Percentiles rank a stretch among this genome's conserved stretches.
These are phyloP conservation scores for Nephrotoma guestfalica DNA, from an alignment of 2,888 invertebrate species.

Conservation along the genomic window DNA sequence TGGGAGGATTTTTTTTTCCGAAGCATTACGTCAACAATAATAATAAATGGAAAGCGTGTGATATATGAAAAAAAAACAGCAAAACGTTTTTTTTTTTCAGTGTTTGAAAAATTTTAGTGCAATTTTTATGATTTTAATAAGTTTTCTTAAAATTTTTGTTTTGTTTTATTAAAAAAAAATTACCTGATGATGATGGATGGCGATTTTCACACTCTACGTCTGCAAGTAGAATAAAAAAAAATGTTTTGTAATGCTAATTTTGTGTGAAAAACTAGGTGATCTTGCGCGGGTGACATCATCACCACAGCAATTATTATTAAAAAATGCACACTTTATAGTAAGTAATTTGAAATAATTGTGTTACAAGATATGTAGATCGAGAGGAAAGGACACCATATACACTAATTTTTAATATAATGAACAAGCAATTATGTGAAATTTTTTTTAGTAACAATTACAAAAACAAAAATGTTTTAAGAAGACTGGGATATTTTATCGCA, in stretches of 20 bases:
- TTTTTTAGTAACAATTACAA: neutral
- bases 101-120: neutral
- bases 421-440: neutral
- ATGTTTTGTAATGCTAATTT: neutral
- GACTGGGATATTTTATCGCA: neutral
- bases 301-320: neutral
- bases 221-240: neutral
- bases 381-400: neutral
- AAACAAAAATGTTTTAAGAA: too few species aligned
- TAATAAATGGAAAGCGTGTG: neutral
- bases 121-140: neutral
- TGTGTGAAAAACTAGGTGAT: neutral
- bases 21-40: neutral
- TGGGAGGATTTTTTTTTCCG: neutral
- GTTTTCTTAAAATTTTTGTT: neutral
- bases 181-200: neutral
- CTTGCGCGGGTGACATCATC: neutral
- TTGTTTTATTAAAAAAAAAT: neutral
- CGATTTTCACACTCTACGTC: neutral
- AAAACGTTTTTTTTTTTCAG: neutral
- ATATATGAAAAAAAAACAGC: neutral
- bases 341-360: neutral
- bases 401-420: neutral
- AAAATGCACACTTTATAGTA: neutral
- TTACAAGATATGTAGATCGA: neutral